Evolutionary conservation across 2,888 invertebrate genomes (phyloP).

Genomic region (Drosophila robusta): DNA sequence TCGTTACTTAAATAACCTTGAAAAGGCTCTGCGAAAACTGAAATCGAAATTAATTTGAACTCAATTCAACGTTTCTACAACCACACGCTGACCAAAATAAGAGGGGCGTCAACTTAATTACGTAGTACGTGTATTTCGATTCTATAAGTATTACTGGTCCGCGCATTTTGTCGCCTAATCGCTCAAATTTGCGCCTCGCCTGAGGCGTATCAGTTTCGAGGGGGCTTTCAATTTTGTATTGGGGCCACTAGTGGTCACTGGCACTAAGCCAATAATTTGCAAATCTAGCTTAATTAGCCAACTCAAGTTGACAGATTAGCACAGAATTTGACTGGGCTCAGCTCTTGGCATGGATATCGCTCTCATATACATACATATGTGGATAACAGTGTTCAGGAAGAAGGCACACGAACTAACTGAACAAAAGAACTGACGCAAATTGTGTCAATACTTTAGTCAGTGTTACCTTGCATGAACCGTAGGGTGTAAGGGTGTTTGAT

Average conservation of each 20-base stretch:
- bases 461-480: slow-evolving; percentile 48
- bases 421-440: slow-evolving; percentile 47
- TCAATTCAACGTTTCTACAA: slow-evolving; percentile 31
- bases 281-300: slow-evolving; percentile 71
- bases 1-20: slow-evolving; percentile 50
- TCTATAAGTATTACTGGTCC: background rate
- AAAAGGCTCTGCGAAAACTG: slow-evolving; percentile 19
- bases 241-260: slow-evolving; percentile 46
- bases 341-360: slow-evolving; percentile 26
- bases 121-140: slow-evolving; percentile 26
- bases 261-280: slow-evolving; percentile 67
- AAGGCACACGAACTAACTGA: slow-evolving; percentile 27
- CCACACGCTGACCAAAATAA: slow-evolving; percentile 17
- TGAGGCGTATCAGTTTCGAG: slow-evolving; percentile 13
- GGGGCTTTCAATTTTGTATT: slow-evolving; percentile 48
- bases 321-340: slow-evolving; percentile 53
- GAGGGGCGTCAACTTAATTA: slow-evolving; percentile 68
- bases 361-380: slow-evolving; percentile 5
- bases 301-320: slow-evolving; percentile 72
- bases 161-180: slow-evolving; percentile 45
- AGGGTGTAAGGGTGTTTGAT: background rate
- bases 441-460: slow-evolving; percentile 72
- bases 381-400: slow-evolving; percentile 54
- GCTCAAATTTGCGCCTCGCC: slow-evolving; percentile 16
- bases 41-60: slow-evolving; percentile 28